Conservation (phyloP, 2,797 vertebrate genomes). For the Fundulus diaphanus region DNA sequence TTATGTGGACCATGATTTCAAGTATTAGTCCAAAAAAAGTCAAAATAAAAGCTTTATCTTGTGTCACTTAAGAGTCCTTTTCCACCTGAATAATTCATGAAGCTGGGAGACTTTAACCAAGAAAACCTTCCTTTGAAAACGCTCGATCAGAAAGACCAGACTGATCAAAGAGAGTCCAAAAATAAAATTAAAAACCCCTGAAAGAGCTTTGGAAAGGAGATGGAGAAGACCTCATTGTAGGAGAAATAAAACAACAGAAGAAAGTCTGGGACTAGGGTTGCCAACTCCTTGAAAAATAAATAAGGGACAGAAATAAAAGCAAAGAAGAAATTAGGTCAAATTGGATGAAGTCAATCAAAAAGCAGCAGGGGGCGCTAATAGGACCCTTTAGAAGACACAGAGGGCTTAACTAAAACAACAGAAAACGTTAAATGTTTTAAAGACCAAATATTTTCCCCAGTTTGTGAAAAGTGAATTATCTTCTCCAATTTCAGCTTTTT, state of each 20-base stretch:
- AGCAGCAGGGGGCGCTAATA: constrained; percentile 1
- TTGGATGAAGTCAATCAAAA: not conserved
- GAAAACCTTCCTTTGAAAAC: too few relatives aligned
- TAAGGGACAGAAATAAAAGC: too few relatives aligned
- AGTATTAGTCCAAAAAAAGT: not conserved
- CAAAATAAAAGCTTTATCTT: not conserved
- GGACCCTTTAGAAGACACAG: not conserved
- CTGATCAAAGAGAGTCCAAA: too few relatives aligned
- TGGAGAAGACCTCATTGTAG: too few relatives aligned
- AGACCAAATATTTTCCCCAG: not conserved
- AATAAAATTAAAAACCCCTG: too few relatives aligned
- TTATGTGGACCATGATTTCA: not conserved
- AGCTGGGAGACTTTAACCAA: too few relatives aligned
- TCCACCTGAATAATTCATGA: not conserved
- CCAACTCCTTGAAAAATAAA: too few relatives aligned
- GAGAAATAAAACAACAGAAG: too few relatives aligned
- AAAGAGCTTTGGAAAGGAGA: too few relatives aligned
- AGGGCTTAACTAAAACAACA: not conserved
- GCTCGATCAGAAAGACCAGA: too few relatives aligned
- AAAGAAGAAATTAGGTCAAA: not conserved
- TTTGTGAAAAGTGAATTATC: not conserved
- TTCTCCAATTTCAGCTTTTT: not conserved
- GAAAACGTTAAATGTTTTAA: not conserved
- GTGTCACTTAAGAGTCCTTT: not conserved
- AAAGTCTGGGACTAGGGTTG: too few relatives aligned